phyloP scores from a whole-genome alignment of 2,888 invertebrate genomes.

The Dynastes tityus region DNA sequence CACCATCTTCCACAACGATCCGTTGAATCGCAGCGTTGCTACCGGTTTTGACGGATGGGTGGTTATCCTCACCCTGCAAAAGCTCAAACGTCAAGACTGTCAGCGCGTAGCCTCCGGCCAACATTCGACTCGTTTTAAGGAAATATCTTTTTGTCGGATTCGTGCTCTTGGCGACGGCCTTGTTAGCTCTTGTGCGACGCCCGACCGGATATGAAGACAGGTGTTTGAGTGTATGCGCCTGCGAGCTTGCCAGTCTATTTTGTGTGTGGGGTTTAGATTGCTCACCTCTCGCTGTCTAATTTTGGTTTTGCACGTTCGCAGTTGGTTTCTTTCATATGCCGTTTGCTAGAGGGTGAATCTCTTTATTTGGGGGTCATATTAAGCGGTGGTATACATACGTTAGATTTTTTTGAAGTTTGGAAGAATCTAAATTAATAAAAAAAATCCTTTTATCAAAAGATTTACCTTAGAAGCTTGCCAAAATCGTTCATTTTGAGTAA shows the following conservation, averaged over 20 bases:
- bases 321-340: not conserved
- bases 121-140: slow-evolving; percentile 25
- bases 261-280: too few relatives aligned
- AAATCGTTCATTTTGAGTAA: too few relatives aligned
- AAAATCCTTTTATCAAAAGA: too few relatives aligned
- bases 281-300: too few relatives aligned
- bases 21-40: not conserved
- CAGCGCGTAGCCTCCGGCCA: slow-evolving; percentile 9
- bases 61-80: slow-evolving; percentile 23
- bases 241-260: too few relatives aligned
- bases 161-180: slow-evolving; percentile 39
- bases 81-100: slow-evolving; percentile 25
- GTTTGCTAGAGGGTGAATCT: not conserved
- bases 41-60: not conserved
- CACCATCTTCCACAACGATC: slow-evolving; percentile 2
- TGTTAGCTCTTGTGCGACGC: slow-evolving; percentile 35
- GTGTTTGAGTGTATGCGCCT: not conserved
- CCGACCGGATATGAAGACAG: slow-evolving; percentile 2
- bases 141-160: slow-evolving; percentile 17
- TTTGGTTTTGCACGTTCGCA: too few relatives aligned
- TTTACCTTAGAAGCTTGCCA: too few relatives aligned
- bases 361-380: too few relatives aligned
- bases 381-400: too few relatives aligned
- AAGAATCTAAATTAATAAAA: too few relatives aligned
- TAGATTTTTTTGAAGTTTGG: too few relatives aligned